These are phyloP conservation scores for Coleophora deauratella DNA, from an alignment of 2,888 invertebrate genomes.

Conservation along the genomic window DNA sequence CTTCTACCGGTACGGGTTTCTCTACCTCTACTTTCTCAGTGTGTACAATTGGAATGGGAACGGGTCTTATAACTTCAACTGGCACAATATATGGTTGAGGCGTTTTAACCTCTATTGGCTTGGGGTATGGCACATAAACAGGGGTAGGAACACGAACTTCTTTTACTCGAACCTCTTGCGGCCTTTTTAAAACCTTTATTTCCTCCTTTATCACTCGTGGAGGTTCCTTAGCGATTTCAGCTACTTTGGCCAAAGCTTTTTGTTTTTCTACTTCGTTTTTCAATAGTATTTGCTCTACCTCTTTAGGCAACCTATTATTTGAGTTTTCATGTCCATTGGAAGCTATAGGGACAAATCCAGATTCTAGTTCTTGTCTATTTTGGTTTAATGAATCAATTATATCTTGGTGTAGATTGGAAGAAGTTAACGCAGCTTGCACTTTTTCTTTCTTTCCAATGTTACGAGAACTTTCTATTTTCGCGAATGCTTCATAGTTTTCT, in stretches of 20 bases:
- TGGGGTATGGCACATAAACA: slow-evolving; percentile 34
- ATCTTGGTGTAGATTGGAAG: slow-evolving; percentile 3
- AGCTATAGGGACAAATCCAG: slow-evolving; percentile 23
- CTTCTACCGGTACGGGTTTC: slow-evolving; percentile 24
- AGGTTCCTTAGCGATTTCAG: slow-evolving; percentile 31
- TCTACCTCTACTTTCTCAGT: slow-evolving; percentile 27
- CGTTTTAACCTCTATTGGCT: slow-evolving; percentile 26
- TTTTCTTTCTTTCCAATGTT: neutral
- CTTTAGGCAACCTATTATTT: slow-evolving; percentile 30
- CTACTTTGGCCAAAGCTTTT: slow-evolving; percentile 32
- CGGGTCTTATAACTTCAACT: slow-evolving; percentile 26
- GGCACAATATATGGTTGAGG: slow-evolving; percentile 32
- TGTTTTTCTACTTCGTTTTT: slow-evolving; percentile 32
- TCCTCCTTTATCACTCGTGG: slow-evolving; percentile 30
- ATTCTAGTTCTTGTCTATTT: slow-evolving; percentile 5
- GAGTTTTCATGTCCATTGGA: slow-evolving; percentile 37
- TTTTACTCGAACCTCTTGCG: slow-evolving; percentile 16
- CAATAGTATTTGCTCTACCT: slow-evolving; percentile 32
- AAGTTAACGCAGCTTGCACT: neutral
- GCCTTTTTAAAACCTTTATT: slow-evolving; percentile 26
- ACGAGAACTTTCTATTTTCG: no score
- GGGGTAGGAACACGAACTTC: slow-evolving; percentile 24
- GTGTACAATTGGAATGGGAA: slow-evolving; percentile 26
- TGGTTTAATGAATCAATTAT: slow-evolving; percentile 2
- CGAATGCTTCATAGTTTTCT: no score